Conservation (phyloP, 2,797 vertebrate genomes). For the Apogon talboti region DNA sequence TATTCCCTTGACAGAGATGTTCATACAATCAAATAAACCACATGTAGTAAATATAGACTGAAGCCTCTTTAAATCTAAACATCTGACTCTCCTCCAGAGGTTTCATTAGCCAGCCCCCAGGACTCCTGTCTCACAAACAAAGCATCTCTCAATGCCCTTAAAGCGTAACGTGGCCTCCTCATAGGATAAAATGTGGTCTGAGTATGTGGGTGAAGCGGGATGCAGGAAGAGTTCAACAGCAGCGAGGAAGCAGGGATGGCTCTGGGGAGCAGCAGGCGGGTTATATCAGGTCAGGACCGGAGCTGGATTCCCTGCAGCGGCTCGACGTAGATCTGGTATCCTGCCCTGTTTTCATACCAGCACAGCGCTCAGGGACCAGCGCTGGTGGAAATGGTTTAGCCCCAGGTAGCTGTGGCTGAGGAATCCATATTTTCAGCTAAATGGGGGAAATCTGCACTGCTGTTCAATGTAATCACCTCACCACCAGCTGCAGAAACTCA, state of each 20-base stretch:
- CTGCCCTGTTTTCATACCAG: constrained; percentile 53
- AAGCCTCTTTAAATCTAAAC: constrained; percentile 22
- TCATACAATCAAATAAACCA: constrained; percentile 5
- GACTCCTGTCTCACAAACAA: constrained; percentile 47
- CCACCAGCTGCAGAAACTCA: constrained; percentile 31
- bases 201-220: constrained; percentile 39
- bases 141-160: constrained; percentile 11
- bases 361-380: constrained; percentile 29
- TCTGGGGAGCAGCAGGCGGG: constrained; percentile 23
- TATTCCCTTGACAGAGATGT: constrained; percentile 1
- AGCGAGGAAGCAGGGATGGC: constrained; percentile 18
- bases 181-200: constrained; percentile 35
- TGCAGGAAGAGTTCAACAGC: constrained; percentile 27
- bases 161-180: constrained; percentile 36
- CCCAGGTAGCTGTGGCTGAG: constrained; percentile 50
- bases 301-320: constrained; percentile 60
- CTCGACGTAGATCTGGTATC: constrained; percentile 18
- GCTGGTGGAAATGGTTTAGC: constrained; percentile 58
- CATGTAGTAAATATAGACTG: constrained; percentile 15
- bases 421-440: constrained; percentile 65
- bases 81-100: constrained; percentile 31
- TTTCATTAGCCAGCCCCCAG: constrained; percentile 30
- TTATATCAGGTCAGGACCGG: constrained; percentile 56
- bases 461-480: constrained; percentile 36
- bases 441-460: constrained; percentile 42